Evolutionary conservation across 1,140 invertebrate species (phyloP).

Genomic region (Conopomorpha cramerella): DNA sequence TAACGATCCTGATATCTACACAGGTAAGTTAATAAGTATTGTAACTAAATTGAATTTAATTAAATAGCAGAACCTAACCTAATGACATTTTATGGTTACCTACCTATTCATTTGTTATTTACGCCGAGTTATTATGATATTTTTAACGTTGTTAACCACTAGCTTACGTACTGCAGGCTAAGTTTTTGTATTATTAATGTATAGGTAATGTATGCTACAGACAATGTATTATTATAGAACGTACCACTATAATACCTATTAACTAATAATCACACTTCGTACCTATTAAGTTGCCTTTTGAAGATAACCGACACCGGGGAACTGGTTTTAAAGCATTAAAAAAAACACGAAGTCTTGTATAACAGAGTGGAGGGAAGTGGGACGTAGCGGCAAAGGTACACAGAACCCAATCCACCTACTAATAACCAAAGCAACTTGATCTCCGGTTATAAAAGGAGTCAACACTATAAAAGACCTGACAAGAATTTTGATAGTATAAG

Average conservation of each 20-base stretch:
- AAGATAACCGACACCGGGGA: conserved; percentile 30
- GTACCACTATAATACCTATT: conserved; percentile 25
- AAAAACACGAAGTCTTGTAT: conserved; percentile 30
- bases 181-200: too few species aligned
- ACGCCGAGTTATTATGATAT: not conserved
- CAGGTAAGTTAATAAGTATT: too few species aligned
- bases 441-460: too few species aligned
- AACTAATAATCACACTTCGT: conserved; percentile 41
- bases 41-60: too few species aligned
- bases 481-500: too few species aligned
- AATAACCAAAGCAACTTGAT: too few species aligned
- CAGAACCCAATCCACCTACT: conserved; percentile 25
- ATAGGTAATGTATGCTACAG: conserved; percentile 5
- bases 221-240: conserved; percentile 10
- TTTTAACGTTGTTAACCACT: not conserved
- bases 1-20: too few species aligned
- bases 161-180: too few species aligned
- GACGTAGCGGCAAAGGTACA: conserved; percentile 29
- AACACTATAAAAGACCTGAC: too few species aligned
- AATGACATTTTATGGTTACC: not conserved
- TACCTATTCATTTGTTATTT: not conserved
- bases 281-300: conserved; percentile 45
- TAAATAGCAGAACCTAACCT: too few species aligned
- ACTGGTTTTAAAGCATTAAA: conserved; percentile 40
- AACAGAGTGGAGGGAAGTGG: conserved; percentile 19